A percentile compares a stretch with the other conserved stretches of the same genome.
Conservation (phyloP, 2,797 vertebrate species). For the Rhinogobio ventralis region DNA sequence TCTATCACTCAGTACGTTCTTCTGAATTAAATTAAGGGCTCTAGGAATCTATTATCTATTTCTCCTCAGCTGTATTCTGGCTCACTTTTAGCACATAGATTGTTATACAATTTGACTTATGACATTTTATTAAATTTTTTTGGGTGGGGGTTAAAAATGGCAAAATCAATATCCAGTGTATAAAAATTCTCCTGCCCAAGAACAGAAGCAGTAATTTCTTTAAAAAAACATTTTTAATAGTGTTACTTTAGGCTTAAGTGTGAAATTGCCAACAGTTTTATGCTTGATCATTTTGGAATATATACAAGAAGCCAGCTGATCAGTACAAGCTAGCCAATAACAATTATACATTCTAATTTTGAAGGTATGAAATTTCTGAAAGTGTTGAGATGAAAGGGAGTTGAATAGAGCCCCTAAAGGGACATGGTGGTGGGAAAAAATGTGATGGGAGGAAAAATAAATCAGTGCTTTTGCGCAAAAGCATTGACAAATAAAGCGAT, state of each 20-base stretch:
- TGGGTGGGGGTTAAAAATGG: background rate
- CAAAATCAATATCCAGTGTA: background rate
- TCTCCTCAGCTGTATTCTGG: background rate
- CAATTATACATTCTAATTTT: background rate
- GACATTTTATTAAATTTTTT: too few relatives aligned
- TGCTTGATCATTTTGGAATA: background rate
- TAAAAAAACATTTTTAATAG: background rate
- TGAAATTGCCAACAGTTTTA: background rate
- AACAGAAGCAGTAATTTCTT: background rate
- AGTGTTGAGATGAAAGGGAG: background rate
- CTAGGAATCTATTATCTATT: constrained; percentile 14
- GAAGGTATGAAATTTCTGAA: background rate
- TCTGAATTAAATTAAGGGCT: constrained; percentile 6
- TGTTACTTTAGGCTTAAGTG: background rate
- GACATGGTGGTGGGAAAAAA: too few relatives aligned
- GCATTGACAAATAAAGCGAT: background rate
- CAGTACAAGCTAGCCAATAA: background rate
- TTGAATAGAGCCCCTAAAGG: too few relatives aligned
- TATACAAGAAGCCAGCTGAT: background rate
- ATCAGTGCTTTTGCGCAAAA: too few relatives aligned
- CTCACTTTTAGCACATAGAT: background rate
- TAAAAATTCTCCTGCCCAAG: background rate
- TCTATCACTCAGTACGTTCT: background rate
- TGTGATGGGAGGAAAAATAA: too few relatives aligned
- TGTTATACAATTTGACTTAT: background rate